Evolutionary conservation across 2,797 vertebrate species (phyloP).

Genomic region (Neoniphon sammara): DNA sequence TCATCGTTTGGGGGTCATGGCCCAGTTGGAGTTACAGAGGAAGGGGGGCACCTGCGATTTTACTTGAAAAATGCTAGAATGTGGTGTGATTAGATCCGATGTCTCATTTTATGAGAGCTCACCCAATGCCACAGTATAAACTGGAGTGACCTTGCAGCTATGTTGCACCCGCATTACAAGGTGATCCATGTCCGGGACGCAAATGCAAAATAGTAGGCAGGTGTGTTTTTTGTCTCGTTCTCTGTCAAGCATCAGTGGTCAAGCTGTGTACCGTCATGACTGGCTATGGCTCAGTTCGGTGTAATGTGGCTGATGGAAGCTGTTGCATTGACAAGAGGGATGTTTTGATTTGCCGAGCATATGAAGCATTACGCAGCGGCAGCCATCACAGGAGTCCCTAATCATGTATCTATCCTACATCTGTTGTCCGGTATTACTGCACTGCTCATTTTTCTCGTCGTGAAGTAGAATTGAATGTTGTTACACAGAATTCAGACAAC

Average conservation of each 20-base stretch:
- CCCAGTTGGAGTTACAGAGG: slow-evolving; percentile 26
- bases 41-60: slow-evolving; percentile 19
- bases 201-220: slow-evolving; percentile 56
- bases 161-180: slow-evolving; percentile 55
- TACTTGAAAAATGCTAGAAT: slow-evolving; percentile 1
- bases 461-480: background rate
- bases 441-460: slow-evolving; percentile 32
- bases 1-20: slow-evolving; percentile 30
- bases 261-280: slow-evolving; percentile 33
- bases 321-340: slow-evolving; percentile 28
- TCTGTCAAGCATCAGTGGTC: slow-evolving; percentile 35
- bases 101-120: slow-evolving; percentile 39
- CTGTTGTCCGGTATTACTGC: slow-evolving; percentile 30
- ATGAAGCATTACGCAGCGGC: slow-evolving; percentile 20
- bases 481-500: slow-evolving; percentile 11
- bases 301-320: slow-evolving; percentile 13
- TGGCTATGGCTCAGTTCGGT: slow-evolving; percentile 40
- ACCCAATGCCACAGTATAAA: slow-evolving; percentile 31
- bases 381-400: slow-evolving; percentile 54
- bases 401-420: slow-evolving; percentile 17
- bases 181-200: slow-evolving; percentile 47
- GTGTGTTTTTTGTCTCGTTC: slow-evolving; percentile 33
- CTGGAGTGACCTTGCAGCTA: slow-evolving; percentile 64
- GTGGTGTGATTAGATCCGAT: slow-evolving; percentile 36
- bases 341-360: slow-evolving; percentile 35